Percentiles rank a stretch among this genome's conserved stretches.
Conservation (phyloP, 2,113 vertebrate species). For the Coracopsis vasa region DNA sequence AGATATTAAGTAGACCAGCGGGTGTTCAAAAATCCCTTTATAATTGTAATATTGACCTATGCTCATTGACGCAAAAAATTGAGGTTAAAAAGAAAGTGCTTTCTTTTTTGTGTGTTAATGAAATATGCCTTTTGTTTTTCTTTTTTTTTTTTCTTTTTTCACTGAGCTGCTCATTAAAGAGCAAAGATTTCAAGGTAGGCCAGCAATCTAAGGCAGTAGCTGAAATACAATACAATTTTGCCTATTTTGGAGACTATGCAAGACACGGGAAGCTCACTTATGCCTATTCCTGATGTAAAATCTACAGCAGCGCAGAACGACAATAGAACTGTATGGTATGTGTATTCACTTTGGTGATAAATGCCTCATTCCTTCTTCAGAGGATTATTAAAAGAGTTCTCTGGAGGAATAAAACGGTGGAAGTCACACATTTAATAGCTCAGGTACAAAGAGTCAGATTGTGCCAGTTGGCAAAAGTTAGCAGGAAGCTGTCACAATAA, state of each 20-base stretch:
- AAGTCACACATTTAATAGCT: constrained; percentile 90
- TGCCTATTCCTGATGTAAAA: constrained; percentile 48
- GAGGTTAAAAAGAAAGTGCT: neutral
- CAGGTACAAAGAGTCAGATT: constrained; percentile 90
- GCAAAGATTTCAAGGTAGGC: neutral
- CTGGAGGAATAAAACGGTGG: constrained; percentile 82
- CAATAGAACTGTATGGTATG: constrained; percentile 68
- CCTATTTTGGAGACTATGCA: neutral
- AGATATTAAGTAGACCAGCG: neutral
- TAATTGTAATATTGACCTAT: constrained; percentile 41
- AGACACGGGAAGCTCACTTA: neutral
- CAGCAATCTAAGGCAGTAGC: neutral
- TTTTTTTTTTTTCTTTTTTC: neutral
- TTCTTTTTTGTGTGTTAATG: neutral
- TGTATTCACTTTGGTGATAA: constrained; percentile 79
- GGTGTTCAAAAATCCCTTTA: constrained; percentile 25
- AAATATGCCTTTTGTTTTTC: neutral
- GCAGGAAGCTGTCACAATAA: constrained; percentile 99
- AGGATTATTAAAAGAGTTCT: constrained; percentile 81
- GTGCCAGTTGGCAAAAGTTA: constrained; percentile 99
- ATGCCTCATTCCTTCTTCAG: constrained; percentile 75
- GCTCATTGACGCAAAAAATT: neutral
- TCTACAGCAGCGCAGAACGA: constrained; percentile 37
- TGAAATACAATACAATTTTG: neutral
- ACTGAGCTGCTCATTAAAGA: neutral